Percentiles rank a stretch among this genome's conserved stretches.
These are phyloP conservation scores for Desmodus rotundus DNA, from an alignment of 2,113 vertebrate genomes.

Conservation along the genomic window DNA sequence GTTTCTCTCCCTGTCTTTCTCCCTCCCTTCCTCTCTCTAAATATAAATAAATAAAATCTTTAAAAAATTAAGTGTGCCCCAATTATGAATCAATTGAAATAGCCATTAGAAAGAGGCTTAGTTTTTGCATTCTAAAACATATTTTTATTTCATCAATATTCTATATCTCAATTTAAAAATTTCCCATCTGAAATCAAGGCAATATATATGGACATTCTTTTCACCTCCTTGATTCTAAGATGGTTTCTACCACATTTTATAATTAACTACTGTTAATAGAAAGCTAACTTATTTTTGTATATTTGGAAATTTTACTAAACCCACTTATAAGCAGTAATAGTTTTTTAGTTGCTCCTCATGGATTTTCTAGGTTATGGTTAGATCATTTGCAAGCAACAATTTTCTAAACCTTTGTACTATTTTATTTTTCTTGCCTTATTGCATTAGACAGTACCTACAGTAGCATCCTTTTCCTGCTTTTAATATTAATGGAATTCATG, in stretches of 20 bases:
- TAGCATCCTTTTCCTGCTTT: background rate
- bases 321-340: background rate
- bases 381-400: background rate
- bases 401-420: background rate
- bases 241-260: background rate
- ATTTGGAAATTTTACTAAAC: background rate
- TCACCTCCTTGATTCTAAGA: background rate
- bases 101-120: background rate
- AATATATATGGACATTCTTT: background rate
- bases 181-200: background rate
- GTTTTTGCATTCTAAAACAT: background rate
- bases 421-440: slow-evolving; percentile 14
- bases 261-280: background rate
- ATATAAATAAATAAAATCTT: too few relatives aligned
- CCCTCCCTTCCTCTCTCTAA: too few relatives aligned
- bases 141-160: slow-evolving; percentile 6
- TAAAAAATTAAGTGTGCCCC: background rate
- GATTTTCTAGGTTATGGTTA: background rate
- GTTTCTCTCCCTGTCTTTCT: too few relatives aligned
- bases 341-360: background rate
- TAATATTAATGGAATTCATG: background rate
- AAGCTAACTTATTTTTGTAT: background rate
- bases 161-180: background rate
- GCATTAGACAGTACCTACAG: background rate
- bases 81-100: background rate